Evolutionary conservation across 2,113 vertebrate genomes (phyloP).

Genomic region (Nicator chloris): DNA sequence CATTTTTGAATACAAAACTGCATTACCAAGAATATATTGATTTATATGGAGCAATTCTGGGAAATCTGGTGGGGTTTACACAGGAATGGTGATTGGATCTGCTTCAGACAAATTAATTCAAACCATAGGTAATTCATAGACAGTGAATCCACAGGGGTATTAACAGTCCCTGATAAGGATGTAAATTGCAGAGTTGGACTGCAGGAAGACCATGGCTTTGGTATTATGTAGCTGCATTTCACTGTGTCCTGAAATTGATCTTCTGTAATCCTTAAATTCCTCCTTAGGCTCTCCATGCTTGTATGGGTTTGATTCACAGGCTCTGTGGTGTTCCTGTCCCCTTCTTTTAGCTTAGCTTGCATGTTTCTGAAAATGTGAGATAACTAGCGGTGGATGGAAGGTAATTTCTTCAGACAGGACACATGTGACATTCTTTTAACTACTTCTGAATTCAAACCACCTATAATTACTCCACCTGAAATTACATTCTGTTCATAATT

Average conservation of each 20-base stretch:
- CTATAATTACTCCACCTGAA: neutral
- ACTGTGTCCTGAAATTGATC: constrained; percentile 15
- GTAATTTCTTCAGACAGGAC: neutral
- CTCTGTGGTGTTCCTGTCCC: neutral
- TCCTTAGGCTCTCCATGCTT: neutral
- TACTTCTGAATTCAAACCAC: neutral
- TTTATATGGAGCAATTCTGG: constrained; percentile 24
- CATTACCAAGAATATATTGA: constrained; percentile 17
- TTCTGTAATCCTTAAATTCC: constrained; percentile 45
- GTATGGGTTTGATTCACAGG: neutral
- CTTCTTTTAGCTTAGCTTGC: constrained; percentile 3
- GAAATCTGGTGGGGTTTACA: constrained; percentile 26
- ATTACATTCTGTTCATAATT: neutral
- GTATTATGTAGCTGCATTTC: neutral
- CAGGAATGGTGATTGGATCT: neutral
- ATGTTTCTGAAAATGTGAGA: neutral
- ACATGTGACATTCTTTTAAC: neutral
- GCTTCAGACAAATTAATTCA: constrained; percentile 50
- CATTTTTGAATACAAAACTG: neutral
- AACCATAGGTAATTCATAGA: constrained; percentile 25
- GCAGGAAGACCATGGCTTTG: neutral
- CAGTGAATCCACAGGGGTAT: constrained; percentile 24
- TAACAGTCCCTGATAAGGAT: constrained; percentile 24
- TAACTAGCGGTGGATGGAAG: neutral
- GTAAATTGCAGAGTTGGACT: neutral